Evolutionary conservation across 2,888 invertebrate species (phyloP), one percentile per base, ranked within the genome.

Genomic region (Drosophila diplacantha): DNA sequence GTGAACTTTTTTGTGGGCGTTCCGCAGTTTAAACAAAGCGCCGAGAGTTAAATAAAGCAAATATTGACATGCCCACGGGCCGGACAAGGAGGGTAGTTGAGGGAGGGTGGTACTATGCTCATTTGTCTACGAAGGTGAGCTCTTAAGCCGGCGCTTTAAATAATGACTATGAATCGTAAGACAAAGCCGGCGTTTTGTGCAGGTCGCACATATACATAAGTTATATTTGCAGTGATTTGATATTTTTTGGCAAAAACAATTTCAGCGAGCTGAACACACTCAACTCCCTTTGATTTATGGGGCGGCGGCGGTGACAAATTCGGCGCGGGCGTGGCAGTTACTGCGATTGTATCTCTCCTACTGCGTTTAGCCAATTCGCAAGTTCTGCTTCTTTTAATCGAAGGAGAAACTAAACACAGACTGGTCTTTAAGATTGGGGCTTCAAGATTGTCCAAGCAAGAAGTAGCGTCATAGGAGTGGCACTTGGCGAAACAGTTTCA

Each of bases 81-180:
- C 51, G 32, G 50, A 69, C 38, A 35, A n/a, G 59, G 49, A 24
- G 50, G 44, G 20, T 31, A 16, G n/a, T 32, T 16, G 29, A 9
- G 31, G 41, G 38, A 41, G 20, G 60, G 14, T 29, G 18, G 18
- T 18, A 18, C 44, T 29, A 38, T 60, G 49, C 77, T 65, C 70
- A 78, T 83, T 78, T 83, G 79, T 78, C 79, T 68, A 66, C 57
- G 50, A 64, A 43, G 44, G 51, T 72, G 73, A 83, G 81, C 73
- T 57, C 44, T 72, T 83, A 83, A 83, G 78, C 81, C 69, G 69
- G 67, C 55, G 78, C 79, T 83, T 74, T 74, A 81, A 83, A 75
- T 83, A 78, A 83, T 81, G 83, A 67, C 79, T 65, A 59, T 75
- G 75, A 75, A 83, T 78, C 67, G 69, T 51, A 58, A 39, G 71